Conservation (phyloP, 2,888 invertebrate species). For the Callinectes sapidus region DNA sequence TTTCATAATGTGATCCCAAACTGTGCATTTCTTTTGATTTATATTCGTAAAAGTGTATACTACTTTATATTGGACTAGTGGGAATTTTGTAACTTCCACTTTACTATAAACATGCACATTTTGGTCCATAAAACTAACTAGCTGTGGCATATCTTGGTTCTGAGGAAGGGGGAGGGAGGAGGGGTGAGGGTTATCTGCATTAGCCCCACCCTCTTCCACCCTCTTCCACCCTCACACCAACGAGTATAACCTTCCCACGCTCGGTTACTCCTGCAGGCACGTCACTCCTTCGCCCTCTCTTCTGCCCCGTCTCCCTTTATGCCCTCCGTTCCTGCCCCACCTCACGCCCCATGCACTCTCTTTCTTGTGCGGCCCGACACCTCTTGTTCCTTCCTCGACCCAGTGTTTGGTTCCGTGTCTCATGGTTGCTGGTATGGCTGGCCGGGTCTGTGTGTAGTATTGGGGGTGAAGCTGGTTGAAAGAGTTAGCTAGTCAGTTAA, state of each 20-base stretch:
- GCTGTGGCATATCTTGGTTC: neutral
- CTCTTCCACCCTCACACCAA: neutral
- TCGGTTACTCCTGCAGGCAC: neutral
- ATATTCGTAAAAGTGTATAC: too few species aligned
- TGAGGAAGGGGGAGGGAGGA: neutral
- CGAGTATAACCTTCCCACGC: neutral
- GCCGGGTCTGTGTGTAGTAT: too few species aligned
- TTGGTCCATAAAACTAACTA: too few species aligned
- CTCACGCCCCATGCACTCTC: neutral
- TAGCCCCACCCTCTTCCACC: neutral
- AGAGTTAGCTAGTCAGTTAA: neutral
- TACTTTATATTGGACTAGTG: too few species aligned
- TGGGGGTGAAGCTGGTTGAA: too few species aligned
- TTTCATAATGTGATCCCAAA: too few species aligned
- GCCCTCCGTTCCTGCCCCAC: neutral
- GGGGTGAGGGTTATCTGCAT: neutral
- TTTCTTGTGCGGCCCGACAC: neutral
- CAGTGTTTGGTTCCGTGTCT: conserved; percentile 24
- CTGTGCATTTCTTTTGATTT: too few species aligned
- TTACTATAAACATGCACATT: too few species aligned
- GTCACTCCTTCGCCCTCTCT: neutral
- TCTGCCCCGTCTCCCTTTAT: neutral
- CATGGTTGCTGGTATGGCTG: neutral
- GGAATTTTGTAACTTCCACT: too few species aligned
- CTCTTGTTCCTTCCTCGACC: neutral